Evolutionary conservation across 2,888 invertebrate genomes (phyloP).

Genomic region (Papilio protenor): DNA sequence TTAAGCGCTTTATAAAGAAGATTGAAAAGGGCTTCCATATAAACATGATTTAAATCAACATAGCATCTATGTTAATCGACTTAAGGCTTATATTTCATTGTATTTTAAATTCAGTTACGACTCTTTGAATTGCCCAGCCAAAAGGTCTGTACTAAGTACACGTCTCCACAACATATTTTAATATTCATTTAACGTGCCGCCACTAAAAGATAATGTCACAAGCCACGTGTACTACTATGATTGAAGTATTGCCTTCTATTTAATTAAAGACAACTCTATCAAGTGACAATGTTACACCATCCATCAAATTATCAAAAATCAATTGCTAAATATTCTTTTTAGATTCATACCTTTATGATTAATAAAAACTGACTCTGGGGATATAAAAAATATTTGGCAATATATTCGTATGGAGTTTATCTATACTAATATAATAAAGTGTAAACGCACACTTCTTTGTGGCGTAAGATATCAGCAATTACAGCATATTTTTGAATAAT

Average conservation of each 20-base stretch:
- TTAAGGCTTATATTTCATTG: conserved; percentile 17
- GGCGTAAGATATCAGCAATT: too few species aligned
- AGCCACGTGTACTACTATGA: conserved; percentile 54
- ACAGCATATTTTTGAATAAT: too few species aligned
- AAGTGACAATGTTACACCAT: conserved; percentile 47
- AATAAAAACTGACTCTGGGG: too few species aligned
- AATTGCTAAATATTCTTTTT: background rate
- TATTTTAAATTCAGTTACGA: background rate
- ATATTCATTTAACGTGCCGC: conserved; percentile 67
- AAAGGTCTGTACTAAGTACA: conserved; percentile 52
- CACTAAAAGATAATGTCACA: conserved; percentile 61
- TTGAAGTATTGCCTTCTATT: conserved; percentile 56
- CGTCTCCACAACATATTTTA: conserved; percentile 49
- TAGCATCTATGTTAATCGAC: background rate
- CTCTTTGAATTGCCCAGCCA: conserved; percentile 6
- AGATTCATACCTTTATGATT: background rate
- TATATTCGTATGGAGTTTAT: too few species aligned
- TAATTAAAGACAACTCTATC: conserved; percentile 44
- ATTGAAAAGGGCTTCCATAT: conserved; percentile 41
- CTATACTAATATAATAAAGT: too few species aligned
- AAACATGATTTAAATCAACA: background rate
- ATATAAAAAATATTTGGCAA: too few species aligned
- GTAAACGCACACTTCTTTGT: too few species aligned
- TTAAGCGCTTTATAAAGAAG: conserved; percentile 46
- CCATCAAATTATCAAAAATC: background rate